Conservation (phyloP, 2,888 invertebrate genomes). For the Notocelia uddmanniana region DNA sequence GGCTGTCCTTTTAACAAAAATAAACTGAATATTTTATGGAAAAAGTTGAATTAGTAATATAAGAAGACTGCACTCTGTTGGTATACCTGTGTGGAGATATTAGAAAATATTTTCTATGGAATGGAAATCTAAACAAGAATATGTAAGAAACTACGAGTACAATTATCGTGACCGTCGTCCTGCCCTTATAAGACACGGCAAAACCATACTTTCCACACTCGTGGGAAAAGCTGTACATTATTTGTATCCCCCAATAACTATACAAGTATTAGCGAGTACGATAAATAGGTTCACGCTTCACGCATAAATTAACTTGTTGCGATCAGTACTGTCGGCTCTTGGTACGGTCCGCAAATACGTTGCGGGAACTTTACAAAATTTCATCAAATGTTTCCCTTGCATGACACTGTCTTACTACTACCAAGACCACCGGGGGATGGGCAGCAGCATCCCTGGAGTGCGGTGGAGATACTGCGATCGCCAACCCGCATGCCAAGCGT, state of each 20-base stretch:
- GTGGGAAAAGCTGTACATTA: conserved; percentile 29
- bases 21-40: neutral
- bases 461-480: no score
- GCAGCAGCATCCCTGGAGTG: no score
- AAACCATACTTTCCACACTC: conserved; percentile 8
- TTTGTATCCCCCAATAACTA: conserved; percentile 26
- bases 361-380: neutral
- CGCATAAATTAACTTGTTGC: conserved; percentile 74
- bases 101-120: neutral
- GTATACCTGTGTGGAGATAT: neutral
- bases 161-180: neutral
- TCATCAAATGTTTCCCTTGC: no score
- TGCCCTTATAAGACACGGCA: neutral
- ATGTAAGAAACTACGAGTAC: no score
- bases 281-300: conserved; percentile 64
- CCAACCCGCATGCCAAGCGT: no score
- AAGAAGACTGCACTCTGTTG: neutral
- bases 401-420: no score
- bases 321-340: conserved; percentile 57
- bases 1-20: conserved; percentile 21
- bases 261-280: conserved; percentile 49
- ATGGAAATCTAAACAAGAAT: no score
- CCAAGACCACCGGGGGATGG: no score
- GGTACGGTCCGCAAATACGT: conserved; percentile 18
- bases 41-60: conserved; percentile 11